Evolutionary conservation across 2,113 vertebrate genomes (phyloP).

Genomic region (Emberiza fucata): DNA sequence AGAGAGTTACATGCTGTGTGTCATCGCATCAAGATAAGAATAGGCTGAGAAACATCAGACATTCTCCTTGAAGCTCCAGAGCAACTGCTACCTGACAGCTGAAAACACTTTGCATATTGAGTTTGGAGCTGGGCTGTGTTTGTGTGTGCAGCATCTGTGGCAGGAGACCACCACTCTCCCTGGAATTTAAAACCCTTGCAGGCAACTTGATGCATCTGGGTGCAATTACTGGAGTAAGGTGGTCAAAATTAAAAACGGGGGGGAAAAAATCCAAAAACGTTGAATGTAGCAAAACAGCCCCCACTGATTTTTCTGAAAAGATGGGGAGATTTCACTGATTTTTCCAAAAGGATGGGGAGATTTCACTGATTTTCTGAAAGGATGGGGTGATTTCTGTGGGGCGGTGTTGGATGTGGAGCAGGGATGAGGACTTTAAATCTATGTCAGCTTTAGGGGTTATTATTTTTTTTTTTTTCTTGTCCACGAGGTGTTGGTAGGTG

Average conservation of each 20-base stretch:
- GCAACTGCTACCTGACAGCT: slow-evolving; percentile 57
- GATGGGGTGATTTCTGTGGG: neutral
- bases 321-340: neutral
- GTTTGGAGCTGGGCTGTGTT: neutral
- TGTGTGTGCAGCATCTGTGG: neutral
- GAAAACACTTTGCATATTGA: slow-evolving; percentile 33
- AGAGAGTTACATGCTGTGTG: neutral
- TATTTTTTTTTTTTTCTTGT: neutral
- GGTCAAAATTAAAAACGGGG: neutral
- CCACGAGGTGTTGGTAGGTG: neutral
- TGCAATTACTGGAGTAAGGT: slow-evolving; percentile 61
- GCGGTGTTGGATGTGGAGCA: neutral
- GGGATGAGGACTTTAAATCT: neutral
- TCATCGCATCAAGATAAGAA: slow-evolving; percentile 24
- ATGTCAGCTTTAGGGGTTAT: neutral
- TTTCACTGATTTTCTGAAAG: neutral
- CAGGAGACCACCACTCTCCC: neutral
- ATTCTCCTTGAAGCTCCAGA: slow-evolving; percentile 38
- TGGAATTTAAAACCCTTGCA: slow-evolving; percentile 54
- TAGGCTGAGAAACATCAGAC: slow-evolving; percentile 5
- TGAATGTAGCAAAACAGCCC: neutral
- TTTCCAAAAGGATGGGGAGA: neutral
- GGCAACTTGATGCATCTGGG: slow-evolving; percentile 65
- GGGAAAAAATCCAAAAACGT: neutral
- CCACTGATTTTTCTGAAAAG: neutral